Evolutionary conservation across 2,113 vertebrate genomes (phyloP).

Genomic region (Callipepla californica): DNA sequence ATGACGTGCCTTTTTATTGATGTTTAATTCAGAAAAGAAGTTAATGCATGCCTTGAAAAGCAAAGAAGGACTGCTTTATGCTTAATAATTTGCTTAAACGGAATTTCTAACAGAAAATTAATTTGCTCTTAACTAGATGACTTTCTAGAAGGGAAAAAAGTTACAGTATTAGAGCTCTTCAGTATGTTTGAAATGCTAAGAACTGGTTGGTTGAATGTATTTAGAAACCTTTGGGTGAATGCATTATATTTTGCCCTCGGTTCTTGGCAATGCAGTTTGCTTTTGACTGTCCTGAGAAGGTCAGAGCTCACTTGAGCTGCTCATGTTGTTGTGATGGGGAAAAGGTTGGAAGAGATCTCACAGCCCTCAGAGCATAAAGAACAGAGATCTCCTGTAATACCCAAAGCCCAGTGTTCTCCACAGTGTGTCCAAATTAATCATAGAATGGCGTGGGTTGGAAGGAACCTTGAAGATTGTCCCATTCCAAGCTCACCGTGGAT

Average conservation of each 20-base stretch:
- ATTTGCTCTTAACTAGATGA: slow-evolving; percentile 70
- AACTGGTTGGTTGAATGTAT: background rate
- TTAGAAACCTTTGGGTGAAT: background rate
- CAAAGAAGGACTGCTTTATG: slow-evolving; percentile 54
- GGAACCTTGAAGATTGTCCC: background rate
- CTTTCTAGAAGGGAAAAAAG: slow-evolving; percentile 12
- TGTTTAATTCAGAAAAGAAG: slow-evolving; percentile 84
- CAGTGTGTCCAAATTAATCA: background rate
- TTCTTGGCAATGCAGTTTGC: background rate
- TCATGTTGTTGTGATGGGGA: background rate
- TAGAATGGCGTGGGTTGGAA: background rate
- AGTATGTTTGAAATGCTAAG: background rate
- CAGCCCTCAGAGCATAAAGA: background rate
- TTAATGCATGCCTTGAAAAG: slow-evolving; percentile 64
- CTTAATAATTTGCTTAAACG: slow-evolving; percentile 81
- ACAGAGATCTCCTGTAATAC: background rate
- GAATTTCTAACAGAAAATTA: slow-evolving; percentile 79
- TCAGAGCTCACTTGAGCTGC: background rate
- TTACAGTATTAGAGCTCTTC: background rate
- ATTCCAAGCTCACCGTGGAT: background rate
- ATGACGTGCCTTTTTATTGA: slow-evolving; percentile 82
- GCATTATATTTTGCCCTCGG: background rate
- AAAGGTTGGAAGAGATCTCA: background rate
- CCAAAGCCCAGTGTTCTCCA: background rate
- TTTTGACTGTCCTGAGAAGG: background rate